A percentile compares a stretch with the other conserved stretches of the same genome.
Conservation (phyloP, 2,113 vertebrate species). For the Zeus faber region DNA sequence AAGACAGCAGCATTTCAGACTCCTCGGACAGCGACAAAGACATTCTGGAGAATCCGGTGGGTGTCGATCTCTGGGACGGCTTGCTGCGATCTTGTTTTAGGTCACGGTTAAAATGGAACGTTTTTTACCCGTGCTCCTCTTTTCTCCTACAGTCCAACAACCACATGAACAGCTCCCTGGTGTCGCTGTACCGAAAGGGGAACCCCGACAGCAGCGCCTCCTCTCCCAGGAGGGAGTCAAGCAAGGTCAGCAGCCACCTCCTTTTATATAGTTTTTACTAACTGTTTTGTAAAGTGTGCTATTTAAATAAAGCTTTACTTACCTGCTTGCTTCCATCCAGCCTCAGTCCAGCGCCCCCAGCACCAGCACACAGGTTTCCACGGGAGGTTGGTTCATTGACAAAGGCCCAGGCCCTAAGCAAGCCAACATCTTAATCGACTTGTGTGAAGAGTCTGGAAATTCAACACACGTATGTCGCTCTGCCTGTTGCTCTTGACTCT, state of each 20-base stretch:
- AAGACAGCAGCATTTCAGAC: slow-evolving; percentile 69
- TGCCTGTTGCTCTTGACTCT: no score
- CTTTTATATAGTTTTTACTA: no score
- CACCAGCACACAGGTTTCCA: slow-evolving; percentile 47
- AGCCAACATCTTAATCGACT: slow-evolving; percentile 74
- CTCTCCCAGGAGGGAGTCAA: slow-evolving; percentile 46
- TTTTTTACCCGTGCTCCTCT: slow-evolving; percentile 1
- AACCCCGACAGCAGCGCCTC: slow-evolving; percentile 55
- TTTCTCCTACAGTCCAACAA: slow-evolving; percentile 76
- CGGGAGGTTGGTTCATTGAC: slow-evolving; percentile 86
- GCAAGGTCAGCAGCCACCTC: slow-evolving; percentile 24
- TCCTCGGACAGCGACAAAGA: slow-evolving; percentile 78
- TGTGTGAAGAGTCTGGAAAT: slow-evolving; percentile 70
- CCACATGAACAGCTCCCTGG: slow-evolving; percentile 89
- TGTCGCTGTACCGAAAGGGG: slow-evolving; percentile 86
- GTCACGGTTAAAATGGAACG: not conserved
- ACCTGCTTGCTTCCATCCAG: no score
- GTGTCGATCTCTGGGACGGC: not conserved
- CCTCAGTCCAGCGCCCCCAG: not conserved
- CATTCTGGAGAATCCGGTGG: slow-evolving; percentile 77
- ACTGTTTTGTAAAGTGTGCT: no score
- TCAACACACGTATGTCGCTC: slow-evolving; percentile 4
- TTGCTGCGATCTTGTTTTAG: not conserved
- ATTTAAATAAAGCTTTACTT: no score
- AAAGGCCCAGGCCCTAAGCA: slow-evolving; percentile 19